phyloP scores from a whole-genome alignment of 2,888 invertebrate species.

The Agonopterix arenella region DNA sequence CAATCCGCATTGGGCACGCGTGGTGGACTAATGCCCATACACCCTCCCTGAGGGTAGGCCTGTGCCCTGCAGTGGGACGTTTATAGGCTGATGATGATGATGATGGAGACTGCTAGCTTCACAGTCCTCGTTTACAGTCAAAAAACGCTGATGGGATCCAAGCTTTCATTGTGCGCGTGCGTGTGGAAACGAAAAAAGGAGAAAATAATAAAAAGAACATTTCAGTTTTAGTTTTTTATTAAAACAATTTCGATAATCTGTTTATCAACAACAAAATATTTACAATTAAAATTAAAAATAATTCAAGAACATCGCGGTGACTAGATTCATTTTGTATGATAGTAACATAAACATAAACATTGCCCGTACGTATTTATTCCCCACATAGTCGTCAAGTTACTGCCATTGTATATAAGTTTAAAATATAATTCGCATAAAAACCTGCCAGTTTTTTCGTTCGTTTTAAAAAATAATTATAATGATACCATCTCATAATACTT shows the following conservation, averaged over 20 bases:
- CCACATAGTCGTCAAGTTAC: constrained; percentile 30
- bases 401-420: constrained; percentile 26
- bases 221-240: constrained; percentile 14
- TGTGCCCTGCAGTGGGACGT: no score
- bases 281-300: constrained; percentile 27
- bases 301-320: constrained; percentile 30
- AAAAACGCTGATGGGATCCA: no score
- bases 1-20: no score
- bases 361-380: constrained; percentile 36
- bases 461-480: constrained; percentile 39
- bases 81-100: no score
- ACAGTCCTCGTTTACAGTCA: no score
- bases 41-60: no score
- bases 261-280: constrained; percentile 25
- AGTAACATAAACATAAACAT: constrained; percentile 39
- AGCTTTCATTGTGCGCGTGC: no score
- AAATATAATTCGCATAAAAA: constrained; percentile 24
- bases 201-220: neutral
- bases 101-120: no score
- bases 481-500: constrained; percentile 29
- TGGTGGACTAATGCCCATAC: no score
- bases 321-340: constrained; percentile 57
- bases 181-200: neutral
- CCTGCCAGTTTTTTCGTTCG: constrained; percentile 34
- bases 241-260: constrained; percentile 21